Conservation (phyloP, 2,797 vertebrate genomes). For the Lacerta bilineata region DNA sequence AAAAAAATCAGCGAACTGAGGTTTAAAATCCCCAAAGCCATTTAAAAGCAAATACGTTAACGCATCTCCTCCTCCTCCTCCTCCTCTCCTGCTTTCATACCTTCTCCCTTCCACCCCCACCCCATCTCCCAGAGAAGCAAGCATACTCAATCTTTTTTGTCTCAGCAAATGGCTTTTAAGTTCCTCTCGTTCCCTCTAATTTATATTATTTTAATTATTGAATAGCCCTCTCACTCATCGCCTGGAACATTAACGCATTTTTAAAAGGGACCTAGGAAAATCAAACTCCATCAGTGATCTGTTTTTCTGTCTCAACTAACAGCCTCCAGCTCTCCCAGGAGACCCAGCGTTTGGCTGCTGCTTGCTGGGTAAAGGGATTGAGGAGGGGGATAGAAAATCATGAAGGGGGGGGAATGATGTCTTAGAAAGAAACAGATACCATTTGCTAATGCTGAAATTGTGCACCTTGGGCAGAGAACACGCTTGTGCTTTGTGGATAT, state of each 20-base stretch:
- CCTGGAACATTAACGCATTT: conserved; percentile 67
- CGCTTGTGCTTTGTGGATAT: conserved; percentile 33
- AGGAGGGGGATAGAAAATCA: neutral
- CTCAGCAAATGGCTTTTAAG: conserved; percentile 76
- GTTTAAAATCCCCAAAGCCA: neutral
- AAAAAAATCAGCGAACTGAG: conserved; percentile 6
- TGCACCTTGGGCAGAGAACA: conserved; percentile 24
- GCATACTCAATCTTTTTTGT: conserved; percentile 66
- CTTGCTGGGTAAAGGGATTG: neutral
- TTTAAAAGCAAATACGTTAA: neutral
- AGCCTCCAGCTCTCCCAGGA: conserved; percentile 72
- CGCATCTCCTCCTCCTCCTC: neutral
- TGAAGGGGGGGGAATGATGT: neutral
- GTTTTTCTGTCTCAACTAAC: conserved; percentile 60
- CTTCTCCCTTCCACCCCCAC: conserved; percentile 35
- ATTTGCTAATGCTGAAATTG: conserved; percentile 8
- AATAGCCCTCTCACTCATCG: conserved; percentile 71
- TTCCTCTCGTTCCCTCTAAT: conserved; percentile 73
- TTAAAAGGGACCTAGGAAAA: conserved; percentile 68
- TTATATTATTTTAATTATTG: conserved; percentile 81
- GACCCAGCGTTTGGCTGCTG: conserved; percentile 38
- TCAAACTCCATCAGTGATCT: conserved; percentile 68
- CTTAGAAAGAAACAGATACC: conserved; percentile 31
- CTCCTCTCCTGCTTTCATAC: conserved; percentile 16
- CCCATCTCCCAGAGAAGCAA: conserved; percentile 52